phyloP scores from a whole-genome alignment of 23 tunicate species.

The Ascidia mentula region DNA sequence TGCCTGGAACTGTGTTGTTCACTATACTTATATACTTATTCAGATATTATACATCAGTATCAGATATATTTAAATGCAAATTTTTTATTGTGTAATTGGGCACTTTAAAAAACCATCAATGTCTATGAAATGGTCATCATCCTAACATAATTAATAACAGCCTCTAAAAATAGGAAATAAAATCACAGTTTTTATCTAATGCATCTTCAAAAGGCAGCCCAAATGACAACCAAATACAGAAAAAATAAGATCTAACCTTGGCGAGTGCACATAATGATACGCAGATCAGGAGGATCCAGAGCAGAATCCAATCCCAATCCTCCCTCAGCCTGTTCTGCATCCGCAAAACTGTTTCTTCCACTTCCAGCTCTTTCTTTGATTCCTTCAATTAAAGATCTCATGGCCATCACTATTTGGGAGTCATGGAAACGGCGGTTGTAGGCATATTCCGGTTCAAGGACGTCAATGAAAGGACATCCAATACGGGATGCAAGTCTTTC shows the following conservation, averaged over 20 bases:
- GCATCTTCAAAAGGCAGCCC: too few species aligned
- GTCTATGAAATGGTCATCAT: too few species aligned
- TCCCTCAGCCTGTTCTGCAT: slow-evolving; percentile 24
- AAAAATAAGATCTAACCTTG: slow-evolving; percentile 61
- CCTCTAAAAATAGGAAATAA: too few species aligned
- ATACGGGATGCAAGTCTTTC: slow-evolving; percentile 68
- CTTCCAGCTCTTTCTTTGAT: slow-evolving; percentile 83
- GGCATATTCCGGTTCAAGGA: slow-evolving; percentile 77
- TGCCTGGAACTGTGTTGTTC: too few species aligned
- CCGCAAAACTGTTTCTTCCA: slow-evolving; percentile 31
- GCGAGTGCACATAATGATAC: slow-evolving; percentile 83
- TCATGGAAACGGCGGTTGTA: slow-evolving; percentile 91
- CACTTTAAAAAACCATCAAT: too few species aligned
- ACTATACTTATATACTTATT: too few species aligned
- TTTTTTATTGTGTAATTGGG: too few species aligned
- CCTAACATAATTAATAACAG: too few species aligned
- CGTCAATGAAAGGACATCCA: slow-evolving; percentile 90
- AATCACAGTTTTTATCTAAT: too few species aligned
- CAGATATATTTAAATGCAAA: too few species aligned
- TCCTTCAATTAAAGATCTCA: slow-evolving; percentile 67
- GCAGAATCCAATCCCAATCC: slow-evolving; percentile 19
- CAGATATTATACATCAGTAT: too few species aligned
- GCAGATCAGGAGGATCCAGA: slow-evolving; percentile 44
- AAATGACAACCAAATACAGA: too few species aligned
- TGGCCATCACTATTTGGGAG: slow-evolving; percentile 66